Evolutionary conservation across 30 jellyfish, hydroid and myxozoan genomes (phyloP).

Genomic region (Mastigias papua): DNA sequence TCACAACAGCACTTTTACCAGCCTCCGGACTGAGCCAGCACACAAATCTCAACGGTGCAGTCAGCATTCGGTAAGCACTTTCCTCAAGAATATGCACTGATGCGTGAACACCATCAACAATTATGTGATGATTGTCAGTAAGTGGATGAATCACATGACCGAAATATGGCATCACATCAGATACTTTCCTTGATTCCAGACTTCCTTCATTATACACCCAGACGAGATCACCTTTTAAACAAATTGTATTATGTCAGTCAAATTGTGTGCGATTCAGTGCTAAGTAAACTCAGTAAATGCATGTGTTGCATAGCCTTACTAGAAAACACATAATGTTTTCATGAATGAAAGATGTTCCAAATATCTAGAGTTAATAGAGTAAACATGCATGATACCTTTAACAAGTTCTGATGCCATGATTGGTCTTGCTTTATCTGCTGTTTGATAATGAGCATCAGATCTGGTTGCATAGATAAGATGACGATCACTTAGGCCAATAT

Average conservation of each 20-base stretch:
- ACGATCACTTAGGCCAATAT: constrained; percentile 59
- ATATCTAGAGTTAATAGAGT: neutral
- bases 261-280: neutral
- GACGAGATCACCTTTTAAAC: constrained; percentile 12
- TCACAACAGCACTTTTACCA: constrained; percentile 46
- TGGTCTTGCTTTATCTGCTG: constrained; percentile 40
- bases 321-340: neutral
- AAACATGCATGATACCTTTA: constrained; percentile 3
- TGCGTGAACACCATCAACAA: constrained; percentile 71
- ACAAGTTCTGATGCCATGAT: constrained; percentile 36
- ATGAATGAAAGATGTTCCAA: neutral
- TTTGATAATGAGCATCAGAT: constrained; percentile 10
- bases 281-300: too few relatives aligned
- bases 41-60: constrained; percentile 47
- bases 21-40: constrained; percentile 65
- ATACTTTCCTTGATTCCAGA: constrained; percentile 16
- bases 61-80: constrained; percentile 47
- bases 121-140: constrained; percentile 68
- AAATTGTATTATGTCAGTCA: neutral
- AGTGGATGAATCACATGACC: constrained; percentile 56
- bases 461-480: constrained; percentile 65
- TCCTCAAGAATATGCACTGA: constrained; percentile 64
- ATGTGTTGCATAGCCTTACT: too few relatives aligned
- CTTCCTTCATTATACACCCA: constrained; percentile 33
- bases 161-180: constrained; percentile 29